Base-by-base conservation (phyloP, 2,113 vertebrate species). In the Sturnira hondurensis region DNA sequence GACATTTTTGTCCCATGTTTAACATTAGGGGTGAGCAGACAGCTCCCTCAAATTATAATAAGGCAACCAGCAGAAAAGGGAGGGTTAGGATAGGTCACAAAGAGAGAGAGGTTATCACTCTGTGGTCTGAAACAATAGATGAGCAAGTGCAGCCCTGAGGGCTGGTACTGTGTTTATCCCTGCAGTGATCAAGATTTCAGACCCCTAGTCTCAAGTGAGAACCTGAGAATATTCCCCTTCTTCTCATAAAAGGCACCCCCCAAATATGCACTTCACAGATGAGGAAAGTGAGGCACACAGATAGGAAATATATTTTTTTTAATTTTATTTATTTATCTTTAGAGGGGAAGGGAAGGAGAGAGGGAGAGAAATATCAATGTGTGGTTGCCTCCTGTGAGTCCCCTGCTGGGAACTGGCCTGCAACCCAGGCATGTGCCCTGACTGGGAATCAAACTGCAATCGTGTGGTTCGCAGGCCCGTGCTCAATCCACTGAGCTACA, bases 131-230 rank as follows among this genome's bases (percentile, higher is more conserved):
- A 65, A 31, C 31, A 26, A 17, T 1, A 28, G 61, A 19, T 1
- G 8, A 20, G 65, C 28, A 45, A 15, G 22, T 4, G 12, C 5
- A 38, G n/a, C 12, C 1, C 1, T 12, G 16, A 16, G 41, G 13
- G 3, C 33, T 71, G 31, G 22, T 31, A 11, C 36, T 4, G 43
- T 43, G 11, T 5, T 76, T 47, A 22, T 61, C 77, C 24, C 58
- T 52, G 31, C 26, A 50, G 14, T 17, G 7, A 54, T 45, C 52
- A 6, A 0, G 31, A 43, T 3, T 63, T 86, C 17, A 56, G 31
- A 61, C 8, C 5, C 14, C 56, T 47, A 13, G 41, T 50, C 73
- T 36, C 33, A 41, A 78, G 22, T 28, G 16, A 73, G 61, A 20
- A 76, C n/a, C 54, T 70, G 50, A 80, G 19, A 65, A 17, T 76